Evolutionary conservation across 2,888 invertebrate genomes (phyloP).

Genomic region (Venusia cambrica): DNA sequence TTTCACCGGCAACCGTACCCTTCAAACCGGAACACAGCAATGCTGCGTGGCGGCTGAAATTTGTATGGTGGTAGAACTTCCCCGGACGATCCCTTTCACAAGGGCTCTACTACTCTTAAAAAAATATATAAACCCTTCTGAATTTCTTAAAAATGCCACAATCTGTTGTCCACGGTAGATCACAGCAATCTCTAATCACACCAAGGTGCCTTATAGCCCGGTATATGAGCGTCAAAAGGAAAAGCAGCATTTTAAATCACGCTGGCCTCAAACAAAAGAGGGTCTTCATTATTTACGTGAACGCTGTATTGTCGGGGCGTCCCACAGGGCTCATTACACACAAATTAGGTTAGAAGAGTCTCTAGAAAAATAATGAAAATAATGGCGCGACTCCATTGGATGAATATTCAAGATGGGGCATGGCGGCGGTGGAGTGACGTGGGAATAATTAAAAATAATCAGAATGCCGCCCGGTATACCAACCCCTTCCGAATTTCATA

Average conservation of each 20-base stretch:
- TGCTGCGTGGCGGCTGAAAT: too few relatives aligned
- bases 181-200: too few relatives aligned
- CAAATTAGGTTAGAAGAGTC: constrained; percentile 61
- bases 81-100: too few relatives aligned
- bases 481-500: constrained; percentile 12
- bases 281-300: constrained; percentile 48
- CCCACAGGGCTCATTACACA: constrained; percentile 58
- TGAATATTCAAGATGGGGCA: constrained; percentile 59
- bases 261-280: constrained; percentile 40
- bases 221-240: constrained; percentile 13
- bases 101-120: too few relatives aligned
- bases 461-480: constrained; percentile 36
- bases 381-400: constrained; percentile 51
- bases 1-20: too few relatives aligned
- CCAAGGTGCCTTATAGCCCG: too few relatives aligned
- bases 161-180: too few relatives aligned
- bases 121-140: too few relatives aligned
- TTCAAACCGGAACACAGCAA: too few relatives aligned
- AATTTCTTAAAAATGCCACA: too few relatives aligned
- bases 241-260: constrained; percentile 27
- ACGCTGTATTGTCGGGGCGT: constrained; percentile 42
- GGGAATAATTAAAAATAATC: constrained; percentile 67
- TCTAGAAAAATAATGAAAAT: constrained; percentile 50
- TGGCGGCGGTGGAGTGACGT: constrained; percentile 36
- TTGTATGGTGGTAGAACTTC: too few relatives aligned